Base-by-base conservation (phyloP, 2,113 vertebrate species). In the Triplophysa tibetana region DNA sequence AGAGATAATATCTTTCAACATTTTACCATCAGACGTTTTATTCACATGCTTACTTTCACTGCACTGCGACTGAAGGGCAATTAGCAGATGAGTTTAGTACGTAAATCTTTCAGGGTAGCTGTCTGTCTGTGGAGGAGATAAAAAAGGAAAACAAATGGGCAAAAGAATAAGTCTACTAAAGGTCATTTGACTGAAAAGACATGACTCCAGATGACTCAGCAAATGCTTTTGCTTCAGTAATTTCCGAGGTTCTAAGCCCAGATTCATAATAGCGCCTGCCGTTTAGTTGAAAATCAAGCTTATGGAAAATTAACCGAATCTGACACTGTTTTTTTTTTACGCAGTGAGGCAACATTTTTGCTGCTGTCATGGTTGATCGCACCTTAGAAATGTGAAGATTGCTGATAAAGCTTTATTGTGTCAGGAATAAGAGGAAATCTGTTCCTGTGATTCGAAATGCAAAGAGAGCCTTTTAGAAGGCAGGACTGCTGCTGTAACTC, bases 1-100 rank as follows among this genome's bases (percentile, higher is more conserved):
- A 24, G 61, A 70, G 75, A 76, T 81, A 62, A 54, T 77, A 82
- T 79, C 76, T 62, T 26, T 50, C 83, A 43, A 69, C 70, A 75
- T 75, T 78, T 80, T 77, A 68, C 56, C 10, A 26, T 11, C 56
- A 38, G 54, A 65, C 24, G 24, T 58, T 78, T 81, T 65, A 75
- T 75, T 68, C 69, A 16, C 6, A n/a, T 14, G 9, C 41, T 80
- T 69, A 23, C 64, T 75, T 10, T 0, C 41, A 65, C 23, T 19
- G 41, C 62, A 65, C 74, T 68, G 56, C 26, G 43, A 77, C 58
- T 70, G 61, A 54, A 24, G 50, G 4, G 19, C 65, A 48, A 64
- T 70, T 65, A 64, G 21, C 13, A 64, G 33, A 70, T 26, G 43
- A 17, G 54, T 41, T 38, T 61, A 43, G 16, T 62, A 21, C 10